phyloP scores from a whole-genome alignment of 2,797 vertebrate species.

The Iguana delicatissima region DNA sequence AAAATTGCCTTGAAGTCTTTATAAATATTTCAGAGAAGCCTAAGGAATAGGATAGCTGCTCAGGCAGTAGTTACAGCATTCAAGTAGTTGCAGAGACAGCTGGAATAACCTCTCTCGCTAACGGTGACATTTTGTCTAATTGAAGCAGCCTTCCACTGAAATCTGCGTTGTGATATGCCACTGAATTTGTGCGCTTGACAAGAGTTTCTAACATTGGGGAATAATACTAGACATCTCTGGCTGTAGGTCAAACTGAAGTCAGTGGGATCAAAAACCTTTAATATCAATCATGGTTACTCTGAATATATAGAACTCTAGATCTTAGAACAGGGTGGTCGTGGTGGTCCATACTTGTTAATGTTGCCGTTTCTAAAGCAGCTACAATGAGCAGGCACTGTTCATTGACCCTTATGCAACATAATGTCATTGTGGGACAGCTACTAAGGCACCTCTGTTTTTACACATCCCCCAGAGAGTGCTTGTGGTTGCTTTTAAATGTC shows the following conservation, averaged over 20 bases:
- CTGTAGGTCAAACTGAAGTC: neutral
- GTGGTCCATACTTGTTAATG: neutral
- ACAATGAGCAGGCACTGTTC: neutral
- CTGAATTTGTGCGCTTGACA: neutral
- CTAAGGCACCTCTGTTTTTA: neutral
- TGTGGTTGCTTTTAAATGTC: neutral
- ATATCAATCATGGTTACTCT: neutral
- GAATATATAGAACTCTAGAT: neutral
- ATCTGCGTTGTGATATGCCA: neutral
- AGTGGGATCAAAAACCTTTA: neutral
- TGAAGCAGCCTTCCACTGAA: neutral
- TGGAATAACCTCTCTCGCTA: neutral
- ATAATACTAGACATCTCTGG: no score
- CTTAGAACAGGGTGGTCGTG: neutral
- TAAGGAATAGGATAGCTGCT: neutral
- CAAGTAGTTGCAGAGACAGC: neutral
- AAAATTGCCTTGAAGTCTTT: neutral
- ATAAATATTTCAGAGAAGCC: neutral
- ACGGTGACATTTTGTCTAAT: neutral
- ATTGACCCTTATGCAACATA: neutral
- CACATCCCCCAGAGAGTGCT: neutral
- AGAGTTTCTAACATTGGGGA: neutral
- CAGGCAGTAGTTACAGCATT: neutral
- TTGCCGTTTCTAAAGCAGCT: neutral
- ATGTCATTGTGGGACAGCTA: neutral